Conservation (phyloP, 2,797 vertebrate species). For the Bryconaethiops microstoma region DNA sequence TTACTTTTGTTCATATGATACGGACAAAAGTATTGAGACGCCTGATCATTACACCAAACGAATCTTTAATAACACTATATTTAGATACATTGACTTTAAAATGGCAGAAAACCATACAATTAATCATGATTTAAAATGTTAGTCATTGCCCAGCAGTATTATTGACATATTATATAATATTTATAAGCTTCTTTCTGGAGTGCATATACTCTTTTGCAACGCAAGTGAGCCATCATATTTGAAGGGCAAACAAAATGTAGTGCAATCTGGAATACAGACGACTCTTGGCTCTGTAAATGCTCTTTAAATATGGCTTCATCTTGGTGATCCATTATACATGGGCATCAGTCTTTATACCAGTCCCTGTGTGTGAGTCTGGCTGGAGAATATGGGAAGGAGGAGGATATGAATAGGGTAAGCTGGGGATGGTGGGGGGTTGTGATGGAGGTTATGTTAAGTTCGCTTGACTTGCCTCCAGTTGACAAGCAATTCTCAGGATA, state of each 20-base stretch:
- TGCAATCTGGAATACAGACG: conserved; percentile 10
- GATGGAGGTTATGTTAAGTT: conserved; percentile 46
- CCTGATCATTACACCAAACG: no score
- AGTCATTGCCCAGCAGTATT: no score
- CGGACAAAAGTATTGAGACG: no score
- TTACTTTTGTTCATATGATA: no score
- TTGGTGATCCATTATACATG: conserved; percentile 49
- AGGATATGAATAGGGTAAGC: not conserved
- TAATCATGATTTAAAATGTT: no score
- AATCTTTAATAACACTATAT: no score
- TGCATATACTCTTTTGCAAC: not conserved
- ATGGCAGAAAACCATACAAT: no score
- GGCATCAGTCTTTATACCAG: conserved; percentile 38
- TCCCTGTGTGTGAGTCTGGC: conserved; percentile 35
- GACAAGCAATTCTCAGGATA: conserved; percentile 39
- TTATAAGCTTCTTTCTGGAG: not conserved
- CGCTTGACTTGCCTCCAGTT: conserved; percentile 34
- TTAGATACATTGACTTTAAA: no score
- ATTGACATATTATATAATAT: not conserved
- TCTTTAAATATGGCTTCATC: conserved; percentile 45
- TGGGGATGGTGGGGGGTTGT: conserved; percentile 8
- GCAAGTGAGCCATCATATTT: conserved; percentile 8
- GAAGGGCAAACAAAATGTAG: conserved; percentile 12
- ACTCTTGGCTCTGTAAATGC: conserved; percentile 41
- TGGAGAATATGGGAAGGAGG: conserved; percentile 9